Evolutionary conservation across 1,140 invertebrate genomes (phyloP).

Genomic region (Bombus balteatus): DNA sequence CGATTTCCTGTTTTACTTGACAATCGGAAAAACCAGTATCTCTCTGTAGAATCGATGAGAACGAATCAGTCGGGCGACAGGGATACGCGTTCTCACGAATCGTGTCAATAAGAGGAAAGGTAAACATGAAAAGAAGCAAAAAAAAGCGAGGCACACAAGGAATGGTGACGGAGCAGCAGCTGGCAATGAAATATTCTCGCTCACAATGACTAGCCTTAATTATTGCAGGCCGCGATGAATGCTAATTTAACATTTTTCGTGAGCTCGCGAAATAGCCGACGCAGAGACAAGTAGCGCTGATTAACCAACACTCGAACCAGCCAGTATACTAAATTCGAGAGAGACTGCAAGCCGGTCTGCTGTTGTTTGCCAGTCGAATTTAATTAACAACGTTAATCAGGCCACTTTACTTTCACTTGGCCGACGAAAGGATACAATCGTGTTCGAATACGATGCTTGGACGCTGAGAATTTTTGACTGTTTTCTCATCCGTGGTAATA

Average conservation of each 20-base stretch:
- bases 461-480: not conserved
- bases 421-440: constrained; percentile 24
- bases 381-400: constrained; percentile 53
- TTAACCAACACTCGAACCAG: constrained; percentile 23
- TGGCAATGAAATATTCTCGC: constrained; percentile 25
- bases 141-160: not conserved
- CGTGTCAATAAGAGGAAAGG: not conserved
- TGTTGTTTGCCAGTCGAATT: constrained; percentile 36
- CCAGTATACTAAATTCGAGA: constrained; percentile 38
- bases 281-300: not conserved
- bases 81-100: not conserved
- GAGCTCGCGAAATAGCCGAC: not conserved
- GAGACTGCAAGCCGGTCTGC: not conserved
- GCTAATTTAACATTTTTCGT: constrained; percentile 36
- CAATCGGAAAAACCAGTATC: not conserved
- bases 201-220: constrained; percentile 18
- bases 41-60: not conserved
- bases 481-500: not conserved
- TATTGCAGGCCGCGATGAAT: constrained; percentile 25
- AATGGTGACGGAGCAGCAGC: not conserved
- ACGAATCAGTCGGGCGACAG: not conserved
- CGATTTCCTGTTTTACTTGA: too few species aligned
- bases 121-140: not conserved
- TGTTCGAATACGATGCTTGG: not conserved
- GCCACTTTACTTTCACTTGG: constrained; percentile 27